Evolutionary conservation across 2,113 vertebrate species (phyloP).

Genomic region (Cygnus buccinator): DNA sequence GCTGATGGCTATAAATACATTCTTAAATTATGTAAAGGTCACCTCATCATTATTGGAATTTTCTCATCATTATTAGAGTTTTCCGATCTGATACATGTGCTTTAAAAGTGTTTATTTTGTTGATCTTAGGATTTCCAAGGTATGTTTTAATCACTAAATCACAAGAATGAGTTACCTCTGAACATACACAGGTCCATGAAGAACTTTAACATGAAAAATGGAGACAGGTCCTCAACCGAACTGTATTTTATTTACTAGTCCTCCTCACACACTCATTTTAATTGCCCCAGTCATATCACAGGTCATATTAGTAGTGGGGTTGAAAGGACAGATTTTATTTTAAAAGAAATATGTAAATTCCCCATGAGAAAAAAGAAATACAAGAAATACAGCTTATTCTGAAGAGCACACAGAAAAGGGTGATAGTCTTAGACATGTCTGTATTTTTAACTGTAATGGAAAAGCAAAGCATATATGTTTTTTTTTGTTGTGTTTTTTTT

Average conservation of each 20-base stretch:
- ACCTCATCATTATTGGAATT: not conserved
- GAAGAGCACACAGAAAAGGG: not conserved
- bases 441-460: not conserved
- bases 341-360: not conserved
- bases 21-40: slow-evolving; percentile 5
- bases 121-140: not conserved
- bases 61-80: not conserved
- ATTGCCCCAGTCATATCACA: not conserved
- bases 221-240: not conserved
- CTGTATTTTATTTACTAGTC: not conserved
- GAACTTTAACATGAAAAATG: not conserved
- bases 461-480: not conserved
- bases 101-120: not conserved
- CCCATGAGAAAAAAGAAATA: not conserved
- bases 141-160: not conserved
- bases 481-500: not conserved
- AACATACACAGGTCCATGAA: not conserved
- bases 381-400: not conserved
- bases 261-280: not conserved
- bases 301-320: not conserved
- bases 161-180: not conserved
- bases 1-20: not conserved
- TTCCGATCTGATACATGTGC: not conserved
- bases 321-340: not conserved
- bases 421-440: not conserved